These are phyloP conservation scores for Brachyptera risi DNA, from an alignment of 2,888 invertebrate species.

Conservation along the genomic window DNA sequence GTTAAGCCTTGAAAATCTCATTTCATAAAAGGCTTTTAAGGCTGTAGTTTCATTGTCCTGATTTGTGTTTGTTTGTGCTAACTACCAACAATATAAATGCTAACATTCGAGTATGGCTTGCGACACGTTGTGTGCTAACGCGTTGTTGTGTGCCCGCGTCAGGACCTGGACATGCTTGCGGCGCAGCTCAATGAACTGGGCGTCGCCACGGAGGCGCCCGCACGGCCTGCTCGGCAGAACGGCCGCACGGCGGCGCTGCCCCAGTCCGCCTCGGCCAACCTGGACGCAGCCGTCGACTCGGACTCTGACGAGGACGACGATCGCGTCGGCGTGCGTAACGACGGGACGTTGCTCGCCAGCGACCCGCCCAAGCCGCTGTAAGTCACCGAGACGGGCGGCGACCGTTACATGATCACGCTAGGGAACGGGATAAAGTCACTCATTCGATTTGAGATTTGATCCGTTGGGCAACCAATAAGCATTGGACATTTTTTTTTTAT, in stretches of 20 bases:
- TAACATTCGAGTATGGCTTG: no score
- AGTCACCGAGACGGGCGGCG: conserved; percentile 54
- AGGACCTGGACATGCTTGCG: conserved; percentile 96
- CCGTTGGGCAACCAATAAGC: no score
- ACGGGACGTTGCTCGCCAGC: conserved; percentile 92
- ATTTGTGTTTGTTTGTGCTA: no score
- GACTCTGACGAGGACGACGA: conserved; percentile 80
- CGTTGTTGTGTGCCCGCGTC: no score
- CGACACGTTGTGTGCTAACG: no score
- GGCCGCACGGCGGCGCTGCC: conserved; percentile 41
- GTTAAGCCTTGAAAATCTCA: no score
- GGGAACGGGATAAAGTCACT: no score
- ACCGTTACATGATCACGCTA: no score
- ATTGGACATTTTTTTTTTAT: no score
- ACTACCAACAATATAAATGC: no score
- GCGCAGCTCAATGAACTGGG: conserved; percentile 94
- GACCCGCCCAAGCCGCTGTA: conserved; percentile 96
- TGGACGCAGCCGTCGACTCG: conserved; percentile 46
- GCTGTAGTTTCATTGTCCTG: no score
- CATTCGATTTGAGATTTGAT: conserved; percentile 36
- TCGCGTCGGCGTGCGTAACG: conserved; percentile 64
- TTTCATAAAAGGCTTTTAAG: no score
- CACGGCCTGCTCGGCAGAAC: conserved; percentile 33
- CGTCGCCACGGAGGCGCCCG: conserved; percentile 64
- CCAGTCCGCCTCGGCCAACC: conserved; percentile 25